Evolutionary conservation across 2,113 vertebrate species (phyloP), one percentile per base, ranked within the genome.

Genomic region (Thunnus thynnus): DNA sequence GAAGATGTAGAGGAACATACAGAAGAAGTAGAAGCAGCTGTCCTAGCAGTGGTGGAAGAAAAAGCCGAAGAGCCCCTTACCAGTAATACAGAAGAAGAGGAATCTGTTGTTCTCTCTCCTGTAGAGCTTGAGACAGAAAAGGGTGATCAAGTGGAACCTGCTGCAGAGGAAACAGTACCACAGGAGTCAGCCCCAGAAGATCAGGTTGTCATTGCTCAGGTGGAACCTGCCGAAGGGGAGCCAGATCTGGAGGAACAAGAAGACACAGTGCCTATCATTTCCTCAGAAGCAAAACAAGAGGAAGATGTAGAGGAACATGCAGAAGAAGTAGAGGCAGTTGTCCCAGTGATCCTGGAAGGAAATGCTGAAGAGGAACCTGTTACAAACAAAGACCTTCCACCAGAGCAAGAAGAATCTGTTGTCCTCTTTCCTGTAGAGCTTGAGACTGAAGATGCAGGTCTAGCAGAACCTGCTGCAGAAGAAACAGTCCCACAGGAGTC

Each of bases 321-420:
- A 18, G 36, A 72, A 16, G 41, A 69, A 61, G 62, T 48, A 13
- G 47, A 63, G 11, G 18, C 8, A 14, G 18, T 22, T 60, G 8
- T 10, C 10, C 22, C 27, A 1, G 5, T 72, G 4, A 25, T 27
- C 13, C 22, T 63, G 3, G 61, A 72, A 30, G 84, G 67, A 55
- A 63, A 25, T 5, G 1, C 2, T 16, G 17, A 58, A 55, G 84
- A 82, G 47, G 27, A 30, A 30, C 4, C 14, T 30, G 27, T 30
- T 30, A 30, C 27, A 30, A 30, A 30, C 27, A 30, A 30, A 30
- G 27, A 30, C 52, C 13, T 44, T 46, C 47, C 20, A 3, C 22
- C 63, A 22, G 75, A 76, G 46, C 67, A 79, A 36, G 41, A 72
- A 0, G 52, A 78, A 30, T n/a, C 5, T 17, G 12, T 71, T 62